Evolutionary conservation across 2,888 invertebrate species (phyloP), one percentile per base, ranked within the genome.

Genomic region (Parthenolecanium corni): DNA sequence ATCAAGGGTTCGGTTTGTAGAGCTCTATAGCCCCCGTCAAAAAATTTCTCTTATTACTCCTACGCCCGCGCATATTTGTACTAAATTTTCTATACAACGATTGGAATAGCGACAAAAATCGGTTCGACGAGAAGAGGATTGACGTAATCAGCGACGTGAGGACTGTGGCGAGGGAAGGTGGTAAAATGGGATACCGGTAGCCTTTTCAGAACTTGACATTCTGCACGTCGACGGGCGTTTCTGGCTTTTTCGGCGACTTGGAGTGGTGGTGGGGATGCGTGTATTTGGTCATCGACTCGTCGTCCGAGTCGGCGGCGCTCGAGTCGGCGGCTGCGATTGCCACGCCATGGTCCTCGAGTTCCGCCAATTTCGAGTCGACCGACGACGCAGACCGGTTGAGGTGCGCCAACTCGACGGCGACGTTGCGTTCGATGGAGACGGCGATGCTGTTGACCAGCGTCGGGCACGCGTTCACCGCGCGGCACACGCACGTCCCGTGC

Each of bases 141-240:
- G 31, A 6, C 31, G 31, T 31, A 6, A 31, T 4, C 5, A 31
- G 31, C 31, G 31, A 6, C 31, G 31, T 31, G 4, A 31, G 31
- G 31, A 31, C 31, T 31, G 31, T 9, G 31, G 31, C 9, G 31
- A 31, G 31, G 31, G 9, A 31, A 9, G 31, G 31, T 6, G 31
- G 31, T 9, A 9, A 9, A 4, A 9, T 31, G 31, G 31, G 31
- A 4, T 4, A 4, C 31, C 31, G 46, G n/a, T 14, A 9, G 46
- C 16, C 6, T 9, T n/a, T 9, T 58, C 38, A 58, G 11, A 58
- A 58, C 23, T 58, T 58, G 11, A 51, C 47, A 49, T 58, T 49
- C 23, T 49, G 58, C 24, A 58, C 58, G n/a, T 58, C 58, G 23
- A 58, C 38, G 38, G 58, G 49, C 49, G 58, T 49, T 51, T 58